Base-by-base conservation (phyloP, 1,140 invertebrate genomes). In the Papilio polytes region DNA sequence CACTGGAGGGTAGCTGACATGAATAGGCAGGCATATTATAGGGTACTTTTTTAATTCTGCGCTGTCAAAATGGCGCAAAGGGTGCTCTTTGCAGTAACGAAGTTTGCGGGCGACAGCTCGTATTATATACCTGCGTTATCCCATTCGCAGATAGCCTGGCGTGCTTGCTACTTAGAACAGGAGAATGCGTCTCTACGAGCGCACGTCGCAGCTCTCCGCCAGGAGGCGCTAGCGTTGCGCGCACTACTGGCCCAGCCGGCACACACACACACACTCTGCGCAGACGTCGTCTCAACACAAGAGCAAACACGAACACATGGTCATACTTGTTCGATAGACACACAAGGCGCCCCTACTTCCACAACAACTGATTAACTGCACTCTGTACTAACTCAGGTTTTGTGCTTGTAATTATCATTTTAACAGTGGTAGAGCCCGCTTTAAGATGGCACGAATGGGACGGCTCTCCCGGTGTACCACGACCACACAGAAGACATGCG, bases 111-210 rank as follows among this genome's bases (percentile, higher is more conserved):
- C n/a, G 26, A 26, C 26, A 26, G 26, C 26, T 26, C 26, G 26
- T 36, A 36, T 36, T 36, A 36, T 36, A 36, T 3, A 36, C 31
- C 4, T 36, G 4, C 1, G 31, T 22, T 81, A 73, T 63, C 82
- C 22, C 41, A 59, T 56, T 78, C 74, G 0, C 93, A 98, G 96
- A 97, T 98, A 80, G 98, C 98, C 0, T 96, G 98, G 83, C 96
- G 97, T 56, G 98, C 98, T 0, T 97, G 97, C 56, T 96, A 97
- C 36, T 91, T 98, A 20, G 98, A 98, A 89, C 97, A 98, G 89
- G 98, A 98, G 92, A 98, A 98, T 88, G 97, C 97, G 0, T 96
- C 98, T 36, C 93, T 98, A 3, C 95, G 97, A 74, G 98, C 97
- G 0, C 98, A 98, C 90, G 95, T 98, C 1, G 92, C 97, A 20